Evolutionary conservation across 2,888 invertebrate species (phyloP).

Genomic region (Unio pictorum): DNA sequence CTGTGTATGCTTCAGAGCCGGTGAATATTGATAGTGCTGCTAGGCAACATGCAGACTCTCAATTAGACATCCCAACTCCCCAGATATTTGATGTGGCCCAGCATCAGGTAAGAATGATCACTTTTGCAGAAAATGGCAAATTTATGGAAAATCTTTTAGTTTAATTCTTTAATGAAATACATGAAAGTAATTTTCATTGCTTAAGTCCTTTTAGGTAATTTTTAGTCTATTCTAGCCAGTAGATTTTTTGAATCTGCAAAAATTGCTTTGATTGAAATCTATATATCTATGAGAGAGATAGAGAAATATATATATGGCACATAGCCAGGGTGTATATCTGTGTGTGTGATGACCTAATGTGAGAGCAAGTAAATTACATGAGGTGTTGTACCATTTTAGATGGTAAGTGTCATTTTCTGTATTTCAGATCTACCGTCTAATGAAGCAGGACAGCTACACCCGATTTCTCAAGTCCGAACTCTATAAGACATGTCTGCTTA

Average conservation of each 20-base stretch:
- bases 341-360: neutral
- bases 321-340: too few relatives aligned
- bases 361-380: neutral
- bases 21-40: slow-evolving; percentile 97
- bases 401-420: slow-evolving; percentile 14
- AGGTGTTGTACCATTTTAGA: too few relatives aligned
- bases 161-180: slow-evolving; percentile 59
- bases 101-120: slow-evolving; percentile 70
- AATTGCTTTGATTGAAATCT: too few relatives aligned
- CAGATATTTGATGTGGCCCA: slow-evolving; percentile 81
- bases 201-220: too few relatives aligned
- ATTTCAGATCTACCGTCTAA: slow-evolving; percentile 94
- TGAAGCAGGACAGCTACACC: slow-evolving; percentile 99
- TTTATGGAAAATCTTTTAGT: too few relatives aligned
- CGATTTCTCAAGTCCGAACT: slow-evolving; percentile 86
- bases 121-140: too few relatives aligned
- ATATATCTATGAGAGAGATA: too few relatives aligned
- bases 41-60: slow-evolving; percentile 71
- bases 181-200: too few relatives aligned
- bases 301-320: too few relatives aligned
- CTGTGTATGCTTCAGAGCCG: slow-evolving; percentile 88
- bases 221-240: too few relatives aligned
- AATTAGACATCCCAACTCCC: slow-evolving; percentile 74
- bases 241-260: too few relatives aligned
- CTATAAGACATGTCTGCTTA: slow-evolving; percentile 81